phyloP scores from a whole-genome alignment of 1,140 invertebrate species.

The Fopius arisanus region DNA sequence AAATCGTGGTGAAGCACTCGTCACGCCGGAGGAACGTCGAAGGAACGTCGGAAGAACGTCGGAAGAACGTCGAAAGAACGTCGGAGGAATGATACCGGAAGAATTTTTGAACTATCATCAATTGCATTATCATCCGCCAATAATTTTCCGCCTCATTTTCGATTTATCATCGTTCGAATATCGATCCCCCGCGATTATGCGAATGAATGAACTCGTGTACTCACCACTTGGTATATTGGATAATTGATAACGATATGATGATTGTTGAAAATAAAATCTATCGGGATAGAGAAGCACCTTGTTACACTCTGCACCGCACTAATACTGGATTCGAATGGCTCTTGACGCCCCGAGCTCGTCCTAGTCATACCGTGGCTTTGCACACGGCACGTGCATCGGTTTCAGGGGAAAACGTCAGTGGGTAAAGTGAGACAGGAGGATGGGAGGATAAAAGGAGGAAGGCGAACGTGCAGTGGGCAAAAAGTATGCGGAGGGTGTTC shows the following conservation, averaged over 20 bases:
- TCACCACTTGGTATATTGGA: conserved; percentile 32
- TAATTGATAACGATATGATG: neutral
- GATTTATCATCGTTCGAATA: neutral
- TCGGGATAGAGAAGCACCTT: conserved; percentile 12
- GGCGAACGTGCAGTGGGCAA: neutral
- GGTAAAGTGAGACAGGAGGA: conserved; percentile 39
- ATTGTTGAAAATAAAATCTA: neutral
- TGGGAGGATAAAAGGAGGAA: conserved; percentile 1
- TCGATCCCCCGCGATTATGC: neutral
- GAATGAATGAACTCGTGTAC: conserved; percentile 3
- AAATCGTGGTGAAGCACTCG: no score
- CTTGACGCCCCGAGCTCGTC: conserved; percentile 55
- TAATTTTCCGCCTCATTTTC: conserved; percentile 24
- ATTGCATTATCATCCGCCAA: neutral
- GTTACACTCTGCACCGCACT: conserved; percentile 55
- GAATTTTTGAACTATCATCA: no score
- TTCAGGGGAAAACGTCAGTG: conserved; percentile 48
- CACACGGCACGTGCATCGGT: conserved; percentile 64
- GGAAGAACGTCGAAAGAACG: no score
- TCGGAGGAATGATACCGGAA: no score
- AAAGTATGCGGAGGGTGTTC: neutral
- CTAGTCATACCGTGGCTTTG: conserved; percentile 64
- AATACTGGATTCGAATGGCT: conserved; percentile 66
- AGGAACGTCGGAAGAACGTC: no score
- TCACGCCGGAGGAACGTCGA: no score